Conservation (phyloP, 2,797 vertebrate genomes). For the Glyptemys insculpta region DNA sequence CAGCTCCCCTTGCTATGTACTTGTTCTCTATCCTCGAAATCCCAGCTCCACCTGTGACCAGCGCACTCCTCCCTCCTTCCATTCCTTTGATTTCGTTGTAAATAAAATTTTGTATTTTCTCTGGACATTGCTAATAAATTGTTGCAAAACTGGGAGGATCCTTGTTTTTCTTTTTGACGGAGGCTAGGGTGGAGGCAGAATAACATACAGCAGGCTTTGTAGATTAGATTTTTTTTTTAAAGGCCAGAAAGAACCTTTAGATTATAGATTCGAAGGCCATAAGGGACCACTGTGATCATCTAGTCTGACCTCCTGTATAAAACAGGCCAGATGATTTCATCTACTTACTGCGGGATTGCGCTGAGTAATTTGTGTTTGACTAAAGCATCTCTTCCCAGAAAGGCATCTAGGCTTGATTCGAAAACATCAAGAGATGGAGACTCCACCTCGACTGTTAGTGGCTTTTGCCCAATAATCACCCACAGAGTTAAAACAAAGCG, state of each 20-base stretch:
- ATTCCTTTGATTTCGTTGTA: constrained; percentile 1
- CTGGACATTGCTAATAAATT: constrained; percentile 72
- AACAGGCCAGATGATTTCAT: neutral
- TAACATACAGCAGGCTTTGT: neutral
- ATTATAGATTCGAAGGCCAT: neutral
- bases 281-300: neutral
- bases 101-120: constrained; percentile 72
- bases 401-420: neutral
- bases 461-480: neutral
- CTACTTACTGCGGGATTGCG: neutral
- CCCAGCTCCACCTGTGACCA: neutral
- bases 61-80: fast-evolving
- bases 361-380: neutral
- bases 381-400: neutral
- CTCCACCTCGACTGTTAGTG: neutral
- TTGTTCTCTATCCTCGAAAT: neutral
- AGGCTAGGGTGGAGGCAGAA: neutral
- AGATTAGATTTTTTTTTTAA: neutral
- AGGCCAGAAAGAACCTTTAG: neutral
- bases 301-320: neutral
- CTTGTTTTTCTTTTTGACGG: neutral
- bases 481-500: neutral
- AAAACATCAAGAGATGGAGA: neutral
- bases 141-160: constrained; percentile 15
- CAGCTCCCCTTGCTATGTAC: neutral